phyloP scores from a whole-genome alignment of 2,113 vertebrate species.

The Bothrops jararaca region DNA sequence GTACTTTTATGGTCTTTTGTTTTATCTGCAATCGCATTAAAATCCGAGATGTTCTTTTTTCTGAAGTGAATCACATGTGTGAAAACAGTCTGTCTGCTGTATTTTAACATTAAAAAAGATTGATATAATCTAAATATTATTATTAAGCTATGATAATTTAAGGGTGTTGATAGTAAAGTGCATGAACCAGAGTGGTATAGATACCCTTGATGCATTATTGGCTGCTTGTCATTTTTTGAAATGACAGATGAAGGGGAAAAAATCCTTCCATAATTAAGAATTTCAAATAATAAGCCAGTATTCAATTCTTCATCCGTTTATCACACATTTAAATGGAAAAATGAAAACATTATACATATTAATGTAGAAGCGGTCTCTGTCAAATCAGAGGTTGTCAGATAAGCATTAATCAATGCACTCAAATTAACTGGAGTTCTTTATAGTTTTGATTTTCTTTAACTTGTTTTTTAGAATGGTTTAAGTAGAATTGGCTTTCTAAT shows the following conservation, averaged over 20 bases:
- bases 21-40: too few relatives aligned
- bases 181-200: background rate
- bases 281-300: conserved; percentile 65
- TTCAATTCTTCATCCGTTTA: conserved; percentile 65
- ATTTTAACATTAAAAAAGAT: background rate
- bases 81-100: background rate
- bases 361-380: conserved; percentile 53
- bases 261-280: conserved; percentile 38
- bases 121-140: background rate
- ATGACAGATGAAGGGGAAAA: conserved; percentile 49
- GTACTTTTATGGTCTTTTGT: too few relatives aligned
- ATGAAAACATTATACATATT: conserved; percentile 67
- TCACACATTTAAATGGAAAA: conserved; percentile 63
- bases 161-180: background rate
- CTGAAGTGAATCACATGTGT: background rate
- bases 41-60: background rate
- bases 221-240: conserved; percentile 44
- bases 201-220: conserved; percentile 3
- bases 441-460: background rate
- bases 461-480: background rate
- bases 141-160: background rate
- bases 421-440: conserved; percentile 33
- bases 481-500: background rate
- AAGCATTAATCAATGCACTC: conserved; percentile 34
- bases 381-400: conserved; percentile 35